Conservation (phyloP, 30 jellyfish, hydroid and myxozoan species). For the Hydractinia echinata region DNA sequence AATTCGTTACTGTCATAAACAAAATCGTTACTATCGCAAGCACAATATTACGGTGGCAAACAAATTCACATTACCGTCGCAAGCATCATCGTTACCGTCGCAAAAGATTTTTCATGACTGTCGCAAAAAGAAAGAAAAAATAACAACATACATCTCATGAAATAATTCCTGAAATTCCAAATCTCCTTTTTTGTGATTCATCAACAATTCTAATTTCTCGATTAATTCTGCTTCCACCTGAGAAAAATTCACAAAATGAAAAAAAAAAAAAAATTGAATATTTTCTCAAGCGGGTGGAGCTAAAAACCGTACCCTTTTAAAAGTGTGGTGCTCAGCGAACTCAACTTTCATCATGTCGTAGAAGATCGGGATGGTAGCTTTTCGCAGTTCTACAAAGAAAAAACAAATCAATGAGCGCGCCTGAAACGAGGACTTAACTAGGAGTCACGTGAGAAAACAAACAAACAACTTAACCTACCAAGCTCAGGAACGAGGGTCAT, state of each 20-base stretch:
- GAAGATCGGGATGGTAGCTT: conserved; percentile 80
- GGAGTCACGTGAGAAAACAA: background rate
- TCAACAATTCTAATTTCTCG: conserved; percentile 66
- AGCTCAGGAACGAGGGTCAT: conserved; percentile 81
- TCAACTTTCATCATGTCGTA: conserved; percentile 96
- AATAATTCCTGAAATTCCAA: conserved; percentile 66
- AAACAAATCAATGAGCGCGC: background rate
- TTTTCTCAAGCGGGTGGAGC: background rate
- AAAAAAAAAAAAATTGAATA: background rate
- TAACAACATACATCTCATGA: conserved; percentile 57
- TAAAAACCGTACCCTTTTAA: conserved; percentile 51
- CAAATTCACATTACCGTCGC: background rate
- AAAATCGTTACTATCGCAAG: background rate
- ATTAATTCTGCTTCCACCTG: conserved; percentile 89
- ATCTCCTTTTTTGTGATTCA: conserved; percentile 80
- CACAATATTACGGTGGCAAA: background rate
- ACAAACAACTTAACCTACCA: conserved; percentile 43
- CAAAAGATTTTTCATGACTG: background rate
- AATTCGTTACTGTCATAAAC: too few relatives aligned
- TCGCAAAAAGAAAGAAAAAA: conserved; percentile 5
- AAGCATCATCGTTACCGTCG: background rate
- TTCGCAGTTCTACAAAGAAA: conserved; percentile 59
- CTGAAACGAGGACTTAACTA: background rate
- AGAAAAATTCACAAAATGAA: background rate
- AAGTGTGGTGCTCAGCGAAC: conserved; percentile 42